Evolutionary conservation across 1,140 invertebrate genomes (phyloP).

Genomic region (Papilio polyxenes): DNA sequence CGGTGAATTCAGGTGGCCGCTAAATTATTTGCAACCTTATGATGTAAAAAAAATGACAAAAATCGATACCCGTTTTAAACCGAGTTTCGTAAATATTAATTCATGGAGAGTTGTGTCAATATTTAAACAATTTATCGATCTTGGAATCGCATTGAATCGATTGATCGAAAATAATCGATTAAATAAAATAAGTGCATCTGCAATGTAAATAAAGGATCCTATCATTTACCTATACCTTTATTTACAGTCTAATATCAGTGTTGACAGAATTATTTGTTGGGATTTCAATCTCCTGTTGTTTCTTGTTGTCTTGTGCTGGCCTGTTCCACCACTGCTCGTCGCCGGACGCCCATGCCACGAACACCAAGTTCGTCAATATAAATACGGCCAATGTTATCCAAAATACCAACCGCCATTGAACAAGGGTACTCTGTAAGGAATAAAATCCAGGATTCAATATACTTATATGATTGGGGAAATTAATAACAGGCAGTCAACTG

Average conservation of each 20-base stretch:
- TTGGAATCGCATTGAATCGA: not conserved
- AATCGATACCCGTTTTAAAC: not conserved
- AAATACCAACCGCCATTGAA: constrained; percentile 91
- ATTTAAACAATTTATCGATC: not conserved
- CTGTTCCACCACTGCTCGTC: constrained; percentile 88
- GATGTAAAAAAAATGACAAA: no score
- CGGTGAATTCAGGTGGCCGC: no score
- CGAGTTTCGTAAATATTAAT: not conserved
- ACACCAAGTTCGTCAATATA: constrained; percentile 87
- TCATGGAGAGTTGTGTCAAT: not conserved
- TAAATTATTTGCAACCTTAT: no score
- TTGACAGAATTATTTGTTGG: constrained; percentile 56
- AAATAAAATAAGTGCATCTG: not conserved
- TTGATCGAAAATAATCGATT: not conserved
- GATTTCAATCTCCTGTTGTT: constrained; percentile 59
- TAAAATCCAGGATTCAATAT: constrained; percentile 20
- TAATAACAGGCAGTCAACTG: no score
- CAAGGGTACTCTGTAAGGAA: constrained; percentile 84
- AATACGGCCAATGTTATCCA: constrained; percentile 90
- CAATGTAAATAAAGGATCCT: not conserved
- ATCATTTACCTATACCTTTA: constrained; percentile 32
- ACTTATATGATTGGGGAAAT: no score
- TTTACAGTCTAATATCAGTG: constrained; percentile 65
- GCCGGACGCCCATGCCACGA: constrained; percentile 86
- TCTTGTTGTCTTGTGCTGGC: constrained; percentile 64